A percentile compares a stretch with the other conserved stretches of the same genome.
Conservation (phyloP, 2,113 vertebrate genomes). For the Dromas ardeola region DNA sequence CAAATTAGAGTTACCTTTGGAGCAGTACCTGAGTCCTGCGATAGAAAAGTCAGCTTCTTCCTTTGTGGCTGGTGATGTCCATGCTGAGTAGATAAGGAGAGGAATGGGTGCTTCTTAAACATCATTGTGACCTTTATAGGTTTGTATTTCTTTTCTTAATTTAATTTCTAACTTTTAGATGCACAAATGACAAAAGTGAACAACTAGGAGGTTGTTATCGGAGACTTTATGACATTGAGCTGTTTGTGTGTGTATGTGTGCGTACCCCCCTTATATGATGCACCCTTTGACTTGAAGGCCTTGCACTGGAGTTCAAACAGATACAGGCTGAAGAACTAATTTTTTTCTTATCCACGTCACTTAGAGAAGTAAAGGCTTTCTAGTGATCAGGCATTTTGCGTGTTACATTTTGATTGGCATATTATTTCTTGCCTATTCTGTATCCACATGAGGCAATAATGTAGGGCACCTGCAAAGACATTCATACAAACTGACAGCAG, state of each 20-base stretch:
- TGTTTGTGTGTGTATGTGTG: not conserved
- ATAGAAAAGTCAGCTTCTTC: not conserved
- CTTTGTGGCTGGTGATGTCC: not conserved
- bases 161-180: not conserved
- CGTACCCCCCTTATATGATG: not conserved
- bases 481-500: not conserved
- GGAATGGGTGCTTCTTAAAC: not conserved
- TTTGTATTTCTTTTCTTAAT: not conserved
- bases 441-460: not conserved
- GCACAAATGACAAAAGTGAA: not conserved
- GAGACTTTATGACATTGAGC: not conserved
- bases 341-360: not conserved
- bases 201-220: not conserved
- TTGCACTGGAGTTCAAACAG: not conserved
- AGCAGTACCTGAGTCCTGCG: not conserved
- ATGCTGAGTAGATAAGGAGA: not conserved
- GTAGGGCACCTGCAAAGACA: not conserved
- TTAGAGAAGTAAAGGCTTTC: not conserved
- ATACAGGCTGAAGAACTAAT: not conserved
- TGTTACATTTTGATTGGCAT: not conserved
- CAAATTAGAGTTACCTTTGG: not conserved
- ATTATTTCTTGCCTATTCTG: not conserved
- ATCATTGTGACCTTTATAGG: not conserved
- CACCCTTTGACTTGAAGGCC: not conserved
- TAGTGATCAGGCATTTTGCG: not conserved